A percentile compares a stretch with the other conserved stretches of the same genome.
phyloP scores from a whole-genome alignment of 2,113 vertebrate genomes.

The Phylloscopus trochiloides region DNA sequence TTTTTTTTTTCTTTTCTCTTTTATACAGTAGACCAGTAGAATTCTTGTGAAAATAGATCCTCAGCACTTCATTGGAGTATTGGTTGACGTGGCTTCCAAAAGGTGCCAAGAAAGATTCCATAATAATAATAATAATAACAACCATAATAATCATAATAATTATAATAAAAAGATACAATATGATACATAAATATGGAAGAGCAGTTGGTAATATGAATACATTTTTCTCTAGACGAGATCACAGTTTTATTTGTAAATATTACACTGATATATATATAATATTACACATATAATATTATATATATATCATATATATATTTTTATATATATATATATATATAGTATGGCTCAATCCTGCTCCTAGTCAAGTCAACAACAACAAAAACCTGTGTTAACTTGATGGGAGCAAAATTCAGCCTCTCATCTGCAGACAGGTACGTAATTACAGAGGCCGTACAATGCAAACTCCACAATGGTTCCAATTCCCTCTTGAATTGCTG shows the following conservation, averaged over 20 bases:
- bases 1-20: slow-evolving; percentile 40
- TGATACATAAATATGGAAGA: slow-evolving; percentile 83
- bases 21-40: slow-evolving; percentile 90
- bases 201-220: slow-evolving; percentile 81
- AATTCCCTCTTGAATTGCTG: slow-evolving; percentile 73
- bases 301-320: slow-evolving; percentile 74
- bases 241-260: slow-evolving; percentile 85
- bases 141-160: slow-evolving; percentile 75
- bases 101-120: slow-evolving; percentile 78
- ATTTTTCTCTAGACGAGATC: slow-evolving; percentile 82
- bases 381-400: slow-evolving; percentile 15
- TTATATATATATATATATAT: slow-evolving; percentile 74
- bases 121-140: slow-evolving; percentile 66
- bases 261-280: slow-evolving; percentile 80
- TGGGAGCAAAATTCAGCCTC: slow-evolving; percentile 69
- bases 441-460: slow-evolving; percentile 75
- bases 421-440: slow-evolving; percentile 73
- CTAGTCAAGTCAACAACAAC: slow-evolving; percentile 44
- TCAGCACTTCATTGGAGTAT: slow-evolving; percentile 80
- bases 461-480: slow-evolving; percentile 69
- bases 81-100: slow-evolving; percentile 79
- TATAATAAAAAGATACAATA: slow-evolving; percentile 81
- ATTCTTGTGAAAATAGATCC: slow-evolving; percentile 80
- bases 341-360: slow-evolving; percentile 62
- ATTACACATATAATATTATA: slow-evolving; percentile 76